Conservation (phyloP, 2,797 vertebrate genomes). For the Ambastaia sidthimunki region DNA sequence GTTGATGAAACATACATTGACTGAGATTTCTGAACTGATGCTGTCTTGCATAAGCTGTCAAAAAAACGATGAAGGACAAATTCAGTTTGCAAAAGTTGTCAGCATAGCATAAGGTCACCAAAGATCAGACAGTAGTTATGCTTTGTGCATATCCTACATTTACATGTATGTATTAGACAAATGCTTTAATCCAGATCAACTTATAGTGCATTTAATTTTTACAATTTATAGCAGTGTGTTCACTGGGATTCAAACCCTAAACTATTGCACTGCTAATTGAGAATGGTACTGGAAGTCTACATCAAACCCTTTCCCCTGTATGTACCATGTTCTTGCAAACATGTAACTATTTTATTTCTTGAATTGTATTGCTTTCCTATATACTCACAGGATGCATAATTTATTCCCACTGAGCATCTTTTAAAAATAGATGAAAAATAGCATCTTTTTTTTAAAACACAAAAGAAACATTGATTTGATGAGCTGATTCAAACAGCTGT, state of each 20-base stretch:
- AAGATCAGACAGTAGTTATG: neutral
- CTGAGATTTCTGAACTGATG: neutral
- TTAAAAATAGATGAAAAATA: conserved; percentile 13
- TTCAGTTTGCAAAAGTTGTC: neutral
- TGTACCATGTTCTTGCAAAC: neutral
- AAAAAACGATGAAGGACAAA: neutral
- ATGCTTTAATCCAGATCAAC: too few relatives aligned
- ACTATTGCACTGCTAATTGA: too few relatives aligned
- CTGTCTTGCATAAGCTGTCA: conserved; percentile 18
- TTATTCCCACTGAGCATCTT: conserved; percentile 21
- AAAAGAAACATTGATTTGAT: too few relatives aligned
- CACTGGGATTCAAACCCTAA: too few relatives aligned
- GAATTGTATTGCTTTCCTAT: conserved; percentile 17
- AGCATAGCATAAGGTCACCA: conserved; percentile 1
- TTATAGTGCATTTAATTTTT: too few relatives aligned
- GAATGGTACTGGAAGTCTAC: too few relatives aligned
- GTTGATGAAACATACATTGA: conserved; percentile 16
- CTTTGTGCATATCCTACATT: conserved; percentile 15
- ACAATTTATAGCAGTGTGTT: too few relatives aligned
- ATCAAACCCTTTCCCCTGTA: neutral
- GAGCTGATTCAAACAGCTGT: too few relatives aligned
- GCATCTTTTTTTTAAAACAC: too few relatives aligned
- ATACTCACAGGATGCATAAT: neutral
- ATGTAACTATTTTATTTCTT: conserved; percentile 15
- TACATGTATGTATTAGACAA: too few relatives aligned